Conservation (phyloP, 1,140 invertebrate species). For the Drosophila sproati region DNA sequence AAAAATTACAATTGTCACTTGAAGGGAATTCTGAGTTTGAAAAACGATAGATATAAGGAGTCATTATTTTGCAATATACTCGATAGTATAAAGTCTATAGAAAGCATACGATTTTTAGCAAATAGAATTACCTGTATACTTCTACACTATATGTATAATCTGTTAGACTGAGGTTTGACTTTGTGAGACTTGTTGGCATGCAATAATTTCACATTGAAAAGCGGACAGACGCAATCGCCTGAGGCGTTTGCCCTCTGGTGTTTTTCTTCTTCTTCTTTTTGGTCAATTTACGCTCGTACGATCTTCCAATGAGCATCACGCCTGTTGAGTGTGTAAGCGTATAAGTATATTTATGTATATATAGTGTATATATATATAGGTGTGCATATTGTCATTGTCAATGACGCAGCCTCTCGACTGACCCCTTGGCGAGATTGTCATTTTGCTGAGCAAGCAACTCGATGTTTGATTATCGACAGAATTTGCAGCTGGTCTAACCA, state of each 20-base stretch:
- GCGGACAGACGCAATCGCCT: conserved; percentile 23
- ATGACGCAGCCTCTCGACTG: conserved; percentile 62
- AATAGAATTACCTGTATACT: too few species aligned
- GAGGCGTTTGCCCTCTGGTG: conserved; percentile 41
- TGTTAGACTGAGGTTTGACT: not conserved
- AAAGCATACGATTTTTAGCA: too few species aligned
- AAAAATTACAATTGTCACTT: too few species aligned
- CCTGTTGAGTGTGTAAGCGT: conserved; percentile 23
- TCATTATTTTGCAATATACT: not conserved
- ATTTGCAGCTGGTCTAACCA: conserved; percentile 29
- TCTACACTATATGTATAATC: not conserved
- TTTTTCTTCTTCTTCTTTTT: conserved; percentile 26
- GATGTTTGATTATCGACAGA: conserved; percentile 35
- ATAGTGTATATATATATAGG: not conserved
- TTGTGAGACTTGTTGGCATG: conserved; percentile 27
- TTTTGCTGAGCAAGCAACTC: conserved; percentile 3
- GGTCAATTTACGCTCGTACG: conserved; percentile 75
- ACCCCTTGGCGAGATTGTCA: conserved; percentile 56
- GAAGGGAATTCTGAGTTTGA: too few species aligned
- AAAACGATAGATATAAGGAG: too few species aligned
- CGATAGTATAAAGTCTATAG: not conserved
- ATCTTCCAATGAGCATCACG: conserved; percentile 59
- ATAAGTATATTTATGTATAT: conserved; percentile 20
- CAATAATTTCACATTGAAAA: conserved; percentile 30
- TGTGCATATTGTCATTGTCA: conserved; percentile 69